Percentiles rank a stretch among this genome's conserved stretches.
Evolutionary conservation across 1,140 invertebrate species (phyloP).

Genomic region (Littorina saxatilis): DNA sequence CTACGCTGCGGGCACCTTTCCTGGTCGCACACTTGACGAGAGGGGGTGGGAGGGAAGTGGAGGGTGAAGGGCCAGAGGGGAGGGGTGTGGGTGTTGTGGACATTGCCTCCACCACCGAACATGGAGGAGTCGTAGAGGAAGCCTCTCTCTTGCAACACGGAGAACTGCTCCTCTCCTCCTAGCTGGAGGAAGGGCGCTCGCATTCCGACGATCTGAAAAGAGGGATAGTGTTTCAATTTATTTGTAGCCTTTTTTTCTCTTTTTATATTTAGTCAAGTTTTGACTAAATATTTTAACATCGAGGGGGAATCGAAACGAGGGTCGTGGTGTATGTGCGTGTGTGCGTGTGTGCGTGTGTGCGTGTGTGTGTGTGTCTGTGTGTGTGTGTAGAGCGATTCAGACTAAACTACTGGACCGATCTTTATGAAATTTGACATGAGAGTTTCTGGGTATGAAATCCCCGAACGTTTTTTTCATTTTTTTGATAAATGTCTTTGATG

Average conservation of each 20-base stretch:
- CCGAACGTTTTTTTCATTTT: too few species aligned
- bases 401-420: too few species aligned
- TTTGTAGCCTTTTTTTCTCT: neutral
- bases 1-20: slow-evolving; percentile 48
- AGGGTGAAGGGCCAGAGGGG: slow-evolving; percentile 61
- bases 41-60: slow-evolving; percentile 57
- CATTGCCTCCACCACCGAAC: slow-evolving; percentile 43
- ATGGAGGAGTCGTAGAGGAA: slow-evolving; percentile 66
- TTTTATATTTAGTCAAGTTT: too few species aligned
- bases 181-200: slow-evolving; percentile 64
- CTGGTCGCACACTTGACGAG: slow-evolving; percentile 55
- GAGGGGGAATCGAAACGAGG: too few species aligned
- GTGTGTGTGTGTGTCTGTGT: neutral
- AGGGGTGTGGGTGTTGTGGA: slow-evolving; percentile 38
- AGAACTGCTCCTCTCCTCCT: slow-evolving; percentile 59
- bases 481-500: too few species aligned
- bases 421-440: too few species aligned
- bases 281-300: too few species aligned
- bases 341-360: neutral
- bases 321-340: too few species aligned
- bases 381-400: too few species aligned
- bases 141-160: slow-evolving; percentile 52
- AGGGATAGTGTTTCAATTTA: slow-evolving; percentile 57
- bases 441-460: too few species aligned
- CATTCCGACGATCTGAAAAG: slow-evolving; percentile 58